Base-by-base conservation (phyloP, 2,888 invertebrate species). In the Dexiosoma caninum region DNA sequence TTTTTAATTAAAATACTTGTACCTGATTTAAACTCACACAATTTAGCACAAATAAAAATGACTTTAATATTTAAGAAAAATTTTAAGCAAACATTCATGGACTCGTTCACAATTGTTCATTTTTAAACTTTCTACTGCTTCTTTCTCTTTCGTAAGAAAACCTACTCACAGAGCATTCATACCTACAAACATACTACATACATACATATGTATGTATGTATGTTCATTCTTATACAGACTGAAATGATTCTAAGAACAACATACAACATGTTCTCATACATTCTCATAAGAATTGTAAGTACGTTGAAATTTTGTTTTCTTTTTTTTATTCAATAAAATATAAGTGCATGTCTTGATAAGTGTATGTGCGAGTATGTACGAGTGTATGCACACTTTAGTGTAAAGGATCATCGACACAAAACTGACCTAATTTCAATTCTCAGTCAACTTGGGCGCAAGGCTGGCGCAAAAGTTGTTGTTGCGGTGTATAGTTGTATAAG, bases 391-490 rank as follows among this genome's bases (percentile, higher is more conserved):
- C 23, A 72, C 72, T 77, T 77, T 49, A 84, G 83, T 84, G 83
- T 85, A 88, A 89, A 88, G 89, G 89, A 90, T 89, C 89, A 90
- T 89, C 89, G 90, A 89, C 90, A 90, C 89, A 88, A 86, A 88
- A 88, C 88, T 90, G 90, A 89, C 90, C 90, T 89, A 90, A 89
- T 89, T 90, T 89, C 85, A 84, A 46, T 77, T 81, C 84, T 84
- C 87, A 85, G 86, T 87, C 85, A 87, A 85, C 85, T 86, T 87
- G 86, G 87, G 88, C 89, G 79, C 82, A 82, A 82, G 76, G 81
- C 77, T 81, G 81, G 77, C 81, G 77, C 57, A 74, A 37, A 77
- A 69, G 37, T 62, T 37, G 57, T 51, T 60, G 23, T 35, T 55
- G 55, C 10, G 8, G 30, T 35, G 21, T 14, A 27, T 37, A 40